Conservation (phyloP, 2,797 vertebrate genomes). For the Hipposideros larvatus region DNA sequence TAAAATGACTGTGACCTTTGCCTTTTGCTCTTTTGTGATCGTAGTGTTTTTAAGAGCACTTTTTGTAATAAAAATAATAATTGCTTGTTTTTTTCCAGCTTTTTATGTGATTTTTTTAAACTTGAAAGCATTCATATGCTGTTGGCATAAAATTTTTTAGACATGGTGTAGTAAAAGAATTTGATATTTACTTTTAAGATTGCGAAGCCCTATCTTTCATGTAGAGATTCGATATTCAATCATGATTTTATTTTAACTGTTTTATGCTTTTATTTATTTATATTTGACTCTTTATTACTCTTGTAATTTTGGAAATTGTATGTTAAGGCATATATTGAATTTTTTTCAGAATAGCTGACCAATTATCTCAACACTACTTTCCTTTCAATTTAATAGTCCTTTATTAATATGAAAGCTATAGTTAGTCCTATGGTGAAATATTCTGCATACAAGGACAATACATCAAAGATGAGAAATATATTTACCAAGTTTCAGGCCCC, state of each 20-base stretch:
- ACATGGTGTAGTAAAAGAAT: neutral
- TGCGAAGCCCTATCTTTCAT: neutral
- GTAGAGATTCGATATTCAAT: neutral
- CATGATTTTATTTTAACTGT: neutral
- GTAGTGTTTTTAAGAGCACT: neutral
- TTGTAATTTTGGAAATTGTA: neutral
- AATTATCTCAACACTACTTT: neutral
- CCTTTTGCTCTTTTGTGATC: neutral
- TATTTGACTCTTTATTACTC: neutral
- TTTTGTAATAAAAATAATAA: neutral
- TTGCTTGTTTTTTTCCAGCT: neutral
- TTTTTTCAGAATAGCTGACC: neutral
- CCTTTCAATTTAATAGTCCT: neutral
- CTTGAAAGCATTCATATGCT: neutral
- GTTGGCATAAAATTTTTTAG: neutral
- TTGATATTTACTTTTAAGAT: neutral
- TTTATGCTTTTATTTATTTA: conserved; percentile 33
- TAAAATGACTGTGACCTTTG: neutral
- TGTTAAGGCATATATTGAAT: neutral
- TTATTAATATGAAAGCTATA: conserved; percentile 13
- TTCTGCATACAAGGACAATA: neutral
- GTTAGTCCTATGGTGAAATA: neutral
- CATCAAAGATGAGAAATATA: neutral
- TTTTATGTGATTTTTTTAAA: neutral
- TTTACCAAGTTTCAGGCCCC: neutral